These are phyloP conservation scores for Astreopora myriophthalma DNA, from an alignment of 64 coral and sea anemone species.

Conservation along the genomic window DNA sequence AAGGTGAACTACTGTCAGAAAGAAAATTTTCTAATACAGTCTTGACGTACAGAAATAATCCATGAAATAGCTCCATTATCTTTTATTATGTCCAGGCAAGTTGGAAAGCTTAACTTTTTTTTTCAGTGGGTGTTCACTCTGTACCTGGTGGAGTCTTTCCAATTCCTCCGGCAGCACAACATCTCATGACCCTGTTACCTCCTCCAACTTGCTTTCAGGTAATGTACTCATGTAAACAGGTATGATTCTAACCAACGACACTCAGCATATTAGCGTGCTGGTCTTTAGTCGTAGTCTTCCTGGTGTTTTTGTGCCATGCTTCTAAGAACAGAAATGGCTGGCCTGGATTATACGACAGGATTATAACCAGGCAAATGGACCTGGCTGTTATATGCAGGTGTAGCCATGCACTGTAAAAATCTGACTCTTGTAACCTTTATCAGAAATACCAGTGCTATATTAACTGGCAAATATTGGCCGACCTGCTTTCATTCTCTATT, in stretches of 20 bases:
- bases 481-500: background rate
- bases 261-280: no score
- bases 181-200: constrained; percentile 86
- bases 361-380: background rate
- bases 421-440: constrained; percentile 7
- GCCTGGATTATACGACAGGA: no score
- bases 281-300: no score
- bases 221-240: background rate
- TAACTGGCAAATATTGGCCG: background rate
- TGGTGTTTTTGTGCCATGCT: no score
- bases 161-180: constrained; percentile 86
- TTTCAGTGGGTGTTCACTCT: constrained; percentile 87
- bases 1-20: no score
- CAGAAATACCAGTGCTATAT: constrained; percentile 21
- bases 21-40: no score
- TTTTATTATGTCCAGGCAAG: background rate
- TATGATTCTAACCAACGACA: no score
- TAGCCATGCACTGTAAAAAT: constrained; percentile 16
- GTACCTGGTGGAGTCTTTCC: constrained; percentile 97
- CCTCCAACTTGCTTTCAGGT: constrained; percentile 96
- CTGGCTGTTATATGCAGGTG: background rate
- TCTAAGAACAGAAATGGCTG: no score
- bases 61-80: background rate
- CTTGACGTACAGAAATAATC: no score
- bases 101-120: background rate